A percentile compares a stretch with the other conserved stretches of the same genome.
These are phyloP conservation scores for Malurus alboscapulatus DNA, from an alignment of 2,113 vertebrate genomes.

Conservation along the genomic window DNA sequence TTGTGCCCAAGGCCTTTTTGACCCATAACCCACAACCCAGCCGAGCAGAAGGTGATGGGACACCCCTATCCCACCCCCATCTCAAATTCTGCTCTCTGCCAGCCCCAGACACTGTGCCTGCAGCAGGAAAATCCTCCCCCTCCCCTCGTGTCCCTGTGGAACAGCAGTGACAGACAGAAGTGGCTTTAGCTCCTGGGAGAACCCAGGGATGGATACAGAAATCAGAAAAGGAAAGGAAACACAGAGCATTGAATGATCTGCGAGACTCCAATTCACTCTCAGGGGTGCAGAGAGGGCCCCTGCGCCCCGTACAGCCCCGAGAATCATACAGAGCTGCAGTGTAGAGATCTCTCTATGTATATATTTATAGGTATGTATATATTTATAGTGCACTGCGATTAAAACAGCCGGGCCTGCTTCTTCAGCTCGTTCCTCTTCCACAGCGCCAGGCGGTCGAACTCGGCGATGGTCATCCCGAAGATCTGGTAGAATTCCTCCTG, in stretches of 20 bases:
- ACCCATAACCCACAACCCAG: background rate
- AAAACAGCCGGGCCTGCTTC: constrained; percentile 97
- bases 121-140: background rate
- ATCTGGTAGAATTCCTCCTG: constrained; percentile 95
- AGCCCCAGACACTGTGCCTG: background rate
- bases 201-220: background rate
- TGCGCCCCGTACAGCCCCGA: constrained; percentile 51
- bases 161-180: background rate
- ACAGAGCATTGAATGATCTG: constrained; percentile 36
- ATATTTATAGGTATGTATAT: constrained; percentile 80
- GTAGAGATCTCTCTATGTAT: constrained; percentile 75
- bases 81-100: background rate
- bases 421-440: constrained; percentile 99
- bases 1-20: background rate
- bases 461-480: constrained; percentile 94
- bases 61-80: background rate
- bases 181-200: background rate
- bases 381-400: constrained; percentile 74
- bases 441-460: constrained; percentile 95
- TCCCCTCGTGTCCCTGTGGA: background rate
- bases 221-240: constrained; percentile 22
- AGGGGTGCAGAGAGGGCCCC: constrained; percentile 48
- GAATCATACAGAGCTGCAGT: constrained; percentile 71
- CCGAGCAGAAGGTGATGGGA: background rate
- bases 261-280: constrained; percentile 61